Base-by-base conservation (phyloP, 2,888 invertebrate species). In the Nasonia oneida region DNA sequence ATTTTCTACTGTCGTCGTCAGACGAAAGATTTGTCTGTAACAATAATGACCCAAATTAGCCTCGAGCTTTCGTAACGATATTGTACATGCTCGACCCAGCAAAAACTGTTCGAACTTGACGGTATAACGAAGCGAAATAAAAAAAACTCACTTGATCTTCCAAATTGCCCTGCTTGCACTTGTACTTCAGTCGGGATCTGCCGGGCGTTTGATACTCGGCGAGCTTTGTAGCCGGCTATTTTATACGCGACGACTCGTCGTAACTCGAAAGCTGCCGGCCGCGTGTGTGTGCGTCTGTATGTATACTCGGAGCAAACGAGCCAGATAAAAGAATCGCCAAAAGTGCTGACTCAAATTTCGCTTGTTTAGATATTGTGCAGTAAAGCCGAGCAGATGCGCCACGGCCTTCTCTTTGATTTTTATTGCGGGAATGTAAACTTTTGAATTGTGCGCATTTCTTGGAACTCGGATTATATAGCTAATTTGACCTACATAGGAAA, bases 331-430 rank as follows among this genome's bases (percentile, higher is more conserved):
- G 74, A 74, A 23, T 74, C 29, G 23, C 50, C 74, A 74, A 74
- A 74, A 74, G 50, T 47, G 50, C 74, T 74, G 74, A 74, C 47
- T 50, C 74, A 50, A 74, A 47, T 74, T 74, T 50, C 23, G 50
- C 29, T 74, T 74, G 74, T 74, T 74, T 74, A 74, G 50, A 74
- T 50, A 74, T 74, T 74, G 29, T 50, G 23, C n/a, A 50, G 74
- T 50, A 15, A 50, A 23, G 23, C 10, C 47, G n/a, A 18, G 39
- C 42, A n/a, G 23, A 29, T 29, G 64, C 18, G 3, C 3, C 47
- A n/a, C n/a, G 4, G n/a, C 14, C 47, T 29, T 50, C 74, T 74
- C 50, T 29, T 74, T 74, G 74, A 74, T 74, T 50, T 74, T 74
- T 74, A 74, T 5, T 74, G 50, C 74, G 47, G 29, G 23, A 74